A percentile compares a stretch with the other conserved stretches of the same genome.
Conservation (phyloP, 2,113 vertebrate genomes). For the Mystacornis crossleyi region DNA sequence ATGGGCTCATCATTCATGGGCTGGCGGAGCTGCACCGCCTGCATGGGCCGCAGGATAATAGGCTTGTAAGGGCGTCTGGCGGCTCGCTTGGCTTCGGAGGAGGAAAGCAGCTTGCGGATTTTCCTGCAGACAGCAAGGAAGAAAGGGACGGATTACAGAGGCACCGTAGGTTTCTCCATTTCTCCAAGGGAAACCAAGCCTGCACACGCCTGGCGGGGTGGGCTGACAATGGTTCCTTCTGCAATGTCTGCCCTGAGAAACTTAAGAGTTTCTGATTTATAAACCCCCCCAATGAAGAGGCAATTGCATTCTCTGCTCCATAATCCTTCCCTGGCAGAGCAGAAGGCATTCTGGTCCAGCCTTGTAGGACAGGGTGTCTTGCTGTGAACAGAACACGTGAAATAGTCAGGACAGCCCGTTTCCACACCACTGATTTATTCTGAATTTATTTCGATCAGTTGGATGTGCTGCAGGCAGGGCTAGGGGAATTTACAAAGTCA, state of each 20-base stretch:
- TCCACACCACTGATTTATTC: neutral
- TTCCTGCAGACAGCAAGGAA: constrained; percentile 61
- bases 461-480: neutral
- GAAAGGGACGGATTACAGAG: neutral
- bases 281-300: neutral
- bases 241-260: neutral
- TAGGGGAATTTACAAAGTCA: neutral
- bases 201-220: accelerated
- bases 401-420: neutral
- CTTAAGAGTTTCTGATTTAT: neutral
- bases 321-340: neutral
- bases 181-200: neutral
- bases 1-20: constrained; percentile 83
- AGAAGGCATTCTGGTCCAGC: neutral
- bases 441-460: neutral
- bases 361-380: neutral
- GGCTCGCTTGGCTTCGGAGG: constrained; percentile 82
- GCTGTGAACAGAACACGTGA: accelerated
- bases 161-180: accelerated
- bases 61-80: constrained; percentile 79
- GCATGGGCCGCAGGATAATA: constrained; percentile 78
- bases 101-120: constrained; percentile 82
- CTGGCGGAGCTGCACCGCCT: constrained; percentile 72
- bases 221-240: neutral
- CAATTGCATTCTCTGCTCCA: neutral